Evolutionary conservation across 2,113 vertebrate species (phyloP).

Genomic region (Larimichthys crocea): DNA sequence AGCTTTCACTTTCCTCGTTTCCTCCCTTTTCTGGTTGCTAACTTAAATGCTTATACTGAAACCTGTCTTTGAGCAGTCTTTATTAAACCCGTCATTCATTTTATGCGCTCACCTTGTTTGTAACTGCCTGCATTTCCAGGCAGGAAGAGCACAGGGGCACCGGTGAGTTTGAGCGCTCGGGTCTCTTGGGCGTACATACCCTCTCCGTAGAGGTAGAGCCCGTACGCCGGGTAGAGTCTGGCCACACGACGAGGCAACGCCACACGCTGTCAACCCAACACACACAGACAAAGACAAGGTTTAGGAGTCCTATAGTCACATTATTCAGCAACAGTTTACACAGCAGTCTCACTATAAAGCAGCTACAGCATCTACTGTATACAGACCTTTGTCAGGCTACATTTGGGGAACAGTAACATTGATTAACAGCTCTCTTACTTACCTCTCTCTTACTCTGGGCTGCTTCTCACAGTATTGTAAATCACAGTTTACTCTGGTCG

Average conservation of each 20-base stretch:
- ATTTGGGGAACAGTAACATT: neutral
- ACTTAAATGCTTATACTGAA: neutral
- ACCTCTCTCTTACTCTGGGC: too few species aligned
- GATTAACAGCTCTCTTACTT: neutral
- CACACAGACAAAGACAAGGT: neutral
- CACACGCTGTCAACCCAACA: slow-evolving; percentile 86
- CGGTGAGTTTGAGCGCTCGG: slow-evolving; percentile 88
- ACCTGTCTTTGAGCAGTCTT: neutral
- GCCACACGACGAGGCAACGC: slow-evolving; percentile 90
- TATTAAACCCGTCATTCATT: neutral
- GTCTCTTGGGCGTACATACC: slow-evolving; percentile 92
- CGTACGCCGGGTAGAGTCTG: slow-evolving; percentile 90
- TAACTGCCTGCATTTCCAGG: slow-evolving; percentile 98
- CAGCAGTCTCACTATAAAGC: neutral
- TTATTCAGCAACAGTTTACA: neutral
- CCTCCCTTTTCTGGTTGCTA: neutral
- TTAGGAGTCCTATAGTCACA: neutral
- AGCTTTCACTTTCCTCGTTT: neutral
- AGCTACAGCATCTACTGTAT: neutral
- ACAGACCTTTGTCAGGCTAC: too few species aligned
- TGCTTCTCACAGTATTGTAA: too few species aligned
- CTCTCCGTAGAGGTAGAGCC: slow-evolving; percentile 97
- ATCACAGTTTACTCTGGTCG: too few species aligned
- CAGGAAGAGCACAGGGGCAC: slow-evolving; percentile 97
- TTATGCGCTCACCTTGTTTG: slow-evolving; percentile 90